Base-by-base conservation (phyloP, 1,140 invertebrate genomes). In the Drosophila jambulina region DNA sequence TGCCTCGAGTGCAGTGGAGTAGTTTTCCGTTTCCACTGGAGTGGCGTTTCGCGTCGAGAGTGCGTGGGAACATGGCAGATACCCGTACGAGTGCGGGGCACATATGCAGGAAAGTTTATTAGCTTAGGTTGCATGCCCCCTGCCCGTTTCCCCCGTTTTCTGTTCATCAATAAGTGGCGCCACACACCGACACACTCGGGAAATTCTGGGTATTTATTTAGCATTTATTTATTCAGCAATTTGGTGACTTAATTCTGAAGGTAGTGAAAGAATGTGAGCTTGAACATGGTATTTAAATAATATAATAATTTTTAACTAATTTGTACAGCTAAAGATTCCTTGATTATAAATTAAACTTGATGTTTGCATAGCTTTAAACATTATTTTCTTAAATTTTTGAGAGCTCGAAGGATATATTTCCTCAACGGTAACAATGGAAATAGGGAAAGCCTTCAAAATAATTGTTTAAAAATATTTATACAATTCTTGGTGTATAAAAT, bases 41-140 rank as follows among this genome's bases (percentile, higher is more conserved):
- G 67, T 70, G 62, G 38, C 62, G 62, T 70, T 68, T 43, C n/a
- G 65, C 27, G 48, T 42, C 34, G 49, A 75, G 76, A 45, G 58
- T 75, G 74, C 83, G 84, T 87, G 83, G 83, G 84, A 86, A 83
- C 61, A 51, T 25, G 19, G 46, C 38, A 49, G 15, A 32, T 17
- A 58, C 53, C n/a, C 25, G 48, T 29, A 51, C 10, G 17, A n/a
- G 27, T 32, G n/a, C 15, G 42, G 25, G 17, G 21, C 34, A 32
- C 32, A 29, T 46, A 54, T 29, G 69, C 69, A 71, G 69, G 69
- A 72, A 72, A 72, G 36, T 71, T 72, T 60, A 72, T 72, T 49
- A 71, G 67, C 43, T 71, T 71, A 46, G 64, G 45, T 68, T 25
- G 23, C 32, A 43, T 32, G 19, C 45, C 38, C 19, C 63, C 10